Conservation (phyloP, 2,113 vertebrate species). For the Sapayoa aenigma region DNA sequence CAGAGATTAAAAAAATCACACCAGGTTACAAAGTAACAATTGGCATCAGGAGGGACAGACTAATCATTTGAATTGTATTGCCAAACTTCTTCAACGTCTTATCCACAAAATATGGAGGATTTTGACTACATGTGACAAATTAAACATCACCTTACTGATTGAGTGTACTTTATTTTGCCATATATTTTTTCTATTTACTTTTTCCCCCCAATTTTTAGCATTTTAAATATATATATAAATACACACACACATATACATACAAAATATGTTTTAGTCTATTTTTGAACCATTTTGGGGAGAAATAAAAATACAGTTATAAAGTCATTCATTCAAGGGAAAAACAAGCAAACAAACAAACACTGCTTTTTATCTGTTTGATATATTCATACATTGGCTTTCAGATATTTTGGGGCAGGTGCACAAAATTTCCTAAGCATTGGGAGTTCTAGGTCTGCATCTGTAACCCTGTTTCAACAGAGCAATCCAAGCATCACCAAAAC, state of each 20-base stretch:
- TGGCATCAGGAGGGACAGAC: neutral
- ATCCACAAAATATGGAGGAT: neutral
- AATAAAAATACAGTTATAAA: neutral
- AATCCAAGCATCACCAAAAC: neutral
- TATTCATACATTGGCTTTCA: neutral
- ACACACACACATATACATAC: rapidly evolving
- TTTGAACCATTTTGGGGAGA: neutral
- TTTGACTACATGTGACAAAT: neutral
- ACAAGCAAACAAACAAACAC: too few relatives aligned
- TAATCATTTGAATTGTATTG: neutral
- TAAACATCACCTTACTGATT: neutral
- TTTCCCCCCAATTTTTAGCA: rapidly evolving
- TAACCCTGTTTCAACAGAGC: neutral
- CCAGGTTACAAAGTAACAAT: neutral
- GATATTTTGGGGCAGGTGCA: neutral
- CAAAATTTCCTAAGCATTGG: neutral
- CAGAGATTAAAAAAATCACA: neutral
- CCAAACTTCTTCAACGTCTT: neutral
- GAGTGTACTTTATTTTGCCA: neutral
- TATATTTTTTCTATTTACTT: neutral
- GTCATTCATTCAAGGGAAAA: neutral
- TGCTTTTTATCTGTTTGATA: neutral
- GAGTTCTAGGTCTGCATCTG: neutral
- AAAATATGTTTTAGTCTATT: neutral
- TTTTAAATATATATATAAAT: neutral